phyloP scores from a whole-genome alignment of 2,113 vertebrate genomes.

The Seriola quinqueradiata region DNA sequence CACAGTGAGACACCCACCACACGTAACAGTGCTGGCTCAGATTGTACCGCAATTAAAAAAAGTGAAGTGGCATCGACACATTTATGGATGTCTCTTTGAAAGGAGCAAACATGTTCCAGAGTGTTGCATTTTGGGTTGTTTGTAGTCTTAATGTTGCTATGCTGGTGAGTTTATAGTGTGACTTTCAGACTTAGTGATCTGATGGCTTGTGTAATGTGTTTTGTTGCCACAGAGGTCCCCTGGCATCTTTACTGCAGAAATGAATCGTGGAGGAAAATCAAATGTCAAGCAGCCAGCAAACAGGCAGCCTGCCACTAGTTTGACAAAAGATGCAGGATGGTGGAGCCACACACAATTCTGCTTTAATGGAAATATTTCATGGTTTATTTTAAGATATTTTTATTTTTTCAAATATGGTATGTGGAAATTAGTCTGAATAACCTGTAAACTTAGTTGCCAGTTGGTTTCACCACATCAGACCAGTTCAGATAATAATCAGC shows the following conservation, averaged over 20 bases:
- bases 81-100: background rate
- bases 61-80: background rate
- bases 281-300: background rate
- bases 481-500: background rate
- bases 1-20: background rate
- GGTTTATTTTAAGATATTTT: background rate
- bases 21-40: background rate
- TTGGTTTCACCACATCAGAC: background rate
- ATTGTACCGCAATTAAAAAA: background rate
- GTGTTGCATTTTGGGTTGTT: background rate
- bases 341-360: background rate
- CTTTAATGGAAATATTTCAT: background rate
- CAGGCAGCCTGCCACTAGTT: background rate
- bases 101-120: background rate
- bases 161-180: background rate
- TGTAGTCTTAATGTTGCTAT: background rate
- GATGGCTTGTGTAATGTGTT: background rate
- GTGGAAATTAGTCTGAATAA: background rate
- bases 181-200: background rate
- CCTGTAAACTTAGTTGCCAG: too few relatives aligned
- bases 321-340: background rate
- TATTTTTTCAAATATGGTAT: background rate
- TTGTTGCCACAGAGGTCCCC: background rate
- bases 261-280: background rate
- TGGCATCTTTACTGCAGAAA: background rate